phyloP scores from a whole-genome alignment of 1,140 invertebrate genomes.

The Rhagoletis zephyria region DNA sequence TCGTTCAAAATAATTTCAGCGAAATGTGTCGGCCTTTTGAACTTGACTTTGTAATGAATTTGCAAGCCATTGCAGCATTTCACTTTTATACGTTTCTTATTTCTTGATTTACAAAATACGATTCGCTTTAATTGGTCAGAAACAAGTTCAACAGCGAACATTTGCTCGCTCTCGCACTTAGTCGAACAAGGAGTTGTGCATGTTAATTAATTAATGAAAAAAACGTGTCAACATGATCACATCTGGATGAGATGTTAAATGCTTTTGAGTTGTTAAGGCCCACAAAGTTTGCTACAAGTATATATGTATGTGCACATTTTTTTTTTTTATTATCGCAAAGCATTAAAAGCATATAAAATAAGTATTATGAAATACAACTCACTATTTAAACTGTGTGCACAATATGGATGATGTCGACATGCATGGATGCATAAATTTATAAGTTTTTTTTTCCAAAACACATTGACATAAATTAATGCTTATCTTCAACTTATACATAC shows the following conservation, averaged over 20 bases:
- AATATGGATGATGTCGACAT: not conserved
- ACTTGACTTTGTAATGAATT: not conserved
- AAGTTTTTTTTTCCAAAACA: no score
- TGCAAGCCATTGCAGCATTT: not conserved
- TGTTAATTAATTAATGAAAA: conserved; percentile 11
- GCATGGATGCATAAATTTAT: not conserved
- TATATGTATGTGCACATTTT: not conserved
- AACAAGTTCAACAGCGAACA: not conserved
- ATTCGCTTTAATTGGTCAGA: not conserved
- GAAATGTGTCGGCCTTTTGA: not conserved
- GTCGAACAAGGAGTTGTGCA: conserved; percentile 30
- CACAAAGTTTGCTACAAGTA: not conserved
- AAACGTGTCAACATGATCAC: conserved; percentile 27
- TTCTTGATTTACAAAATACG: not conserved
- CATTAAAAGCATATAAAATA: no score
- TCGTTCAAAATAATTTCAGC: not conserved
- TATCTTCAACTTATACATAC: no score
- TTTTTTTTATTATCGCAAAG: no score
- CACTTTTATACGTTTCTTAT: conserved; percentile 25
- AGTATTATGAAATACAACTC: no score
- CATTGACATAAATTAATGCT: no score
- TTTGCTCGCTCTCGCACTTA: not conserved
- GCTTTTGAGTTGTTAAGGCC: not conserved
- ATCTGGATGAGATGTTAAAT: not conserved
- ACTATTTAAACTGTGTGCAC: no score